phyloP scores from a whole-genome alignment of 1,140 invertebrate species.

The Drosophila tropicalis region DNA sequence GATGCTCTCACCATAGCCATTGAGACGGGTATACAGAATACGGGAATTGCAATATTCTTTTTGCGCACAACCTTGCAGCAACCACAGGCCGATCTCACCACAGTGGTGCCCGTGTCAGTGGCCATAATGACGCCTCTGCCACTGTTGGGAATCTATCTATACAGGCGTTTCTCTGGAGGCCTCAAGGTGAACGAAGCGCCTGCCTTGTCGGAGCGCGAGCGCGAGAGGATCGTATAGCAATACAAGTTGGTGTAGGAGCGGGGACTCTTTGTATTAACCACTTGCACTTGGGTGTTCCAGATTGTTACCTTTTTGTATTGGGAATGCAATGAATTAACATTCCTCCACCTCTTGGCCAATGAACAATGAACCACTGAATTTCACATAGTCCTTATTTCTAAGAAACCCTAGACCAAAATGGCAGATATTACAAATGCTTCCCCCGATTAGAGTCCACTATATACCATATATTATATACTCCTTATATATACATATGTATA shows the following conservation, averaged over 20 bases:
- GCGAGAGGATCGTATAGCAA: conserved; percentile 49
- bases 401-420: no score
- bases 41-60: conserved; percentile 93
- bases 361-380: no score
- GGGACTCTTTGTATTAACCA: no score
- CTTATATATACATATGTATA: not conserved
- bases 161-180: conserved; percentile 40
- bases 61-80: conserved; percentile 88
- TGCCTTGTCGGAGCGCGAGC: conserved; percentile 39
- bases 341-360: no score
- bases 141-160: conserved; percentile 84
- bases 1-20: conserved; percentile 94
- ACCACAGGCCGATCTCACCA: conserved; percentile 92
- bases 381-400: no score
- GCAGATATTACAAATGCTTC: not conserved
- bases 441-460: not conserved
- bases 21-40: conserved; percentile 98
- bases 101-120: conserved; percentile 93
- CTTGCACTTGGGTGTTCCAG: no score
- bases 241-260: not conserved
- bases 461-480: no score
- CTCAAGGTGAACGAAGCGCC: not conserved
- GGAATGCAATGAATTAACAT: no score
- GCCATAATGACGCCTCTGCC: conserved; percentile 97
- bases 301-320: no score